Conservation (phyloP, 1,140 invertebrate species). For the Gerris buenoi region DNA sequence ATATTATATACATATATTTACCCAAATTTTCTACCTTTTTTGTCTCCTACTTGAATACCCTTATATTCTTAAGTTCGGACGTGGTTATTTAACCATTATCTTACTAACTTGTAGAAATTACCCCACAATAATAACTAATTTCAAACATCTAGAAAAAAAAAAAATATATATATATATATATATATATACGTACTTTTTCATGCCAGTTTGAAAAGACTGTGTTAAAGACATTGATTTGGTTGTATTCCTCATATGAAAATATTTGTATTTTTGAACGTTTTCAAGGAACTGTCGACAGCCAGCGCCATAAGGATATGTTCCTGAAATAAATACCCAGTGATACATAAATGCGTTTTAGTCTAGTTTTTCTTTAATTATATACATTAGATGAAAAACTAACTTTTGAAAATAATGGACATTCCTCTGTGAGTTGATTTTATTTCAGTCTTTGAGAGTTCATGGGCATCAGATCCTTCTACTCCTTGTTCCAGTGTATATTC, state of each 20-base stretch:
- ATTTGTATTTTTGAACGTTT: background rate
- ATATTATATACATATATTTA: no score
- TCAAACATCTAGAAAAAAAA: no score
- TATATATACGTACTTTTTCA: constrained; percentile 33
- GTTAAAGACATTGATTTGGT: constrained; percentile 29
- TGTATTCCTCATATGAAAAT: constrained; percentile 7
- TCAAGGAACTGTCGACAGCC: background rate
- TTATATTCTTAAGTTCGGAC: no score
- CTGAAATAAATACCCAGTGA: background rate
- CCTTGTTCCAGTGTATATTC: background rate
- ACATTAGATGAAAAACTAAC: no score
- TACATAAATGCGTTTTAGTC: no score
- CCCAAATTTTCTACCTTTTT: no score
- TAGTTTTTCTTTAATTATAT: no score
- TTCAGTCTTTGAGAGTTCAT: background rate
- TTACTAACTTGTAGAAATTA: no score
- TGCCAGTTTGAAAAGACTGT: constrained; percentile 33
- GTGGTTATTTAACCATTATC: no score
- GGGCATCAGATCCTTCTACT: background rate
- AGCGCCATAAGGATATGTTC: background rate
- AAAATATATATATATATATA: no score
- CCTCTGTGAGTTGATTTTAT: background rate
- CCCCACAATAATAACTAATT: no score
- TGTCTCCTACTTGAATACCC: no score
- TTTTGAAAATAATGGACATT: background rate